phyloP scores from a whole-genome alignment of 2,888 invertebrate genomes.

The Lepidochrysops patricia region DNA sequence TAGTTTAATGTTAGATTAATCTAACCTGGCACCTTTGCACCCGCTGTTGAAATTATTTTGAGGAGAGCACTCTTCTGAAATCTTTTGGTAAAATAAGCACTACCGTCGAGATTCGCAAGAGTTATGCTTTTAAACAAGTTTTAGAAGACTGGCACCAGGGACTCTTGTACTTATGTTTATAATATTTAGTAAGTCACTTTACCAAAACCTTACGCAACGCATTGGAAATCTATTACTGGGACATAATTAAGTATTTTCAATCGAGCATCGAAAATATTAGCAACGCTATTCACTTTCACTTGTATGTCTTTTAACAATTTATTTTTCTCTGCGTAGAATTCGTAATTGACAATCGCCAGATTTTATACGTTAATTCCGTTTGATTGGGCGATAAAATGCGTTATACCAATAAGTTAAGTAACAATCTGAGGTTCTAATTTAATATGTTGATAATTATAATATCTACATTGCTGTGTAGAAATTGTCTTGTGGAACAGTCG shows the following conservation, averaged over 20 bases:
- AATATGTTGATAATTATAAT: background rate
- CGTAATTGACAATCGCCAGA: background rate
- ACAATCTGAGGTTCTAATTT: background rate
- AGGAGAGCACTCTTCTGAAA: no score
- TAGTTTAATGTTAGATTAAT: no score
- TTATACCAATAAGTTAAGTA: background rate
- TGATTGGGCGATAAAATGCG: background rate
- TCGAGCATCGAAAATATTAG: background rate
- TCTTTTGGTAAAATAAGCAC: no score
- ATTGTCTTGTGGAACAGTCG: background rate
- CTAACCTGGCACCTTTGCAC: no score
- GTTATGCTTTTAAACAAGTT: no score
- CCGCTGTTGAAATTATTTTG: no score
- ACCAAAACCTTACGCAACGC: background rate
- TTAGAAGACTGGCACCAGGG: no score
- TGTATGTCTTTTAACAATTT: background rate
- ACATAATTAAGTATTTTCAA: conserved; percentile 6
- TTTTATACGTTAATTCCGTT: background rate
- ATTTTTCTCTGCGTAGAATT: conserved; percentile 5
- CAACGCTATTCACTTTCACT: conserved; percentile 4
- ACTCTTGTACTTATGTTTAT: no score
- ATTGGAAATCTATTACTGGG: background rate
- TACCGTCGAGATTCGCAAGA: no score
- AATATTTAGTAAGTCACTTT: no score
- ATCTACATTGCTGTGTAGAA: no score